These are phyloP conservation scores for Ianthella basta DNA, from an alignment of 37 sponge, comb jelly and placozoan genomes.

Conservation along the genomic window DNA sequence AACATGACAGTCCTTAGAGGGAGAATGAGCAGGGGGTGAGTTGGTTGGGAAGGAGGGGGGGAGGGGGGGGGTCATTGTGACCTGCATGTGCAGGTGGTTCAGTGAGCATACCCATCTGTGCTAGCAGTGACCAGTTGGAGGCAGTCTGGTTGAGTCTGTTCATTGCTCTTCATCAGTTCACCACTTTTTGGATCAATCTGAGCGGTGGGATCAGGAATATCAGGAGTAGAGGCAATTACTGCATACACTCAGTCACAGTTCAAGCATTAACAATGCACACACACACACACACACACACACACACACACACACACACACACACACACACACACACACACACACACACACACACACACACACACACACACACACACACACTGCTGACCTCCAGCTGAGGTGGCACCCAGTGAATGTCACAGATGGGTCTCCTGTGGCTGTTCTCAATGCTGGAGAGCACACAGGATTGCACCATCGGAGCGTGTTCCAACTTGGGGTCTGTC, in stretches of 20 bases:
- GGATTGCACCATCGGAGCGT: conserved; percentile 86
- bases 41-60: too few species aligned
- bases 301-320: too few species aligned
- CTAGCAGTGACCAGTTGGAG: conserved; percentile 71
- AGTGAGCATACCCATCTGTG: conserved; percentile 77
- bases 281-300: too few species aligned
- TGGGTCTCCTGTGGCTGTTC: conserved; percentile 74
- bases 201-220: background rate
- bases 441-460: conserved; percentile 87
- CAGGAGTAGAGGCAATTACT: background rate
- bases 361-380: too few species aligned
- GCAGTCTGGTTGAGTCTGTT: conserved; percentile 52
- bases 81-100: too few species aligned
- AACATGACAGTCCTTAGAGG: conserved; percentile 66
- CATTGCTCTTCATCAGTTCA: conserved; percentile 26
- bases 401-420: conserved; percentile 88
- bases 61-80: too few species aligned
- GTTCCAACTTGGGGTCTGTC: conserved; percentile 77
- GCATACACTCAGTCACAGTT: background rate
- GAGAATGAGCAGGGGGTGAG: background rate
- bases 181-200: conserved; percentile 31
- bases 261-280: too few species aligned
- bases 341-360: too few species aligned
- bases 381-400: conserved; percentile 90
- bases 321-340: too few species aligned